Evolutionary conservation across 2,888 invertebrate species (phyloP).

Genomic region (Lycaena phlaeas): DNA sequence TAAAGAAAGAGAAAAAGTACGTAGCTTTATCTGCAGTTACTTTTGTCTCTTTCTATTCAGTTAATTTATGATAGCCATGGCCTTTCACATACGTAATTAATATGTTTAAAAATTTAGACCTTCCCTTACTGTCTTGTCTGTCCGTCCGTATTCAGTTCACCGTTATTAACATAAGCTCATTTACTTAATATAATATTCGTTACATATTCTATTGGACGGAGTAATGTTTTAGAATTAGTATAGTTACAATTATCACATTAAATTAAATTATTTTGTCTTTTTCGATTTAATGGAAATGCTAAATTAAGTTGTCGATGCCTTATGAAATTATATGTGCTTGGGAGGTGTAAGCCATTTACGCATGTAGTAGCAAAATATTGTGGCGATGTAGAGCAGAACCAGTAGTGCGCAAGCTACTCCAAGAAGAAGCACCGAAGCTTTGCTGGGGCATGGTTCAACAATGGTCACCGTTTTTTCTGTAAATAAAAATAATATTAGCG

Average conservation of each 20-base stretch:
- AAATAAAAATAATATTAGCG: conserved; percentile 30
- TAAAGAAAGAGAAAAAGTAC: not conserved
- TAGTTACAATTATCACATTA: conserved; percentile 9
- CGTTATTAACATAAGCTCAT: no score
- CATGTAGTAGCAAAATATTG: conserved; percentile 94
- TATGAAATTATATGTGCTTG: conserved; percentile 76
- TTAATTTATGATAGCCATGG: no score
- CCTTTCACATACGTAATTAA: no score
- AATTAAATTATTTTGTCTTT: not conserved
- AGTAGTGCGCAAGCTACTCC: conserved; percentile 93
- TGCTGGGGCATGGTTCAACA: conserved; percentile 92
- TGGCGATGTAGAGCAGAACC: conserved; percentile 90
- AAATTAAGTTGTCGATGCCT: not conserved
- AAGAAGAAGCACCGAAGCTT: conserved; percentile 90
- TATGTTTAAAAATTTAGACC: no score
- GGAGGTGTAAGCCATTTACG: conserved; percentile 91
- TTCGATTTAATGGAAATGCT: not conserved
- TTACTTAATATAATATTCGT: no score
- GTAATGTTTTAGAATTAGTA: not conserved
- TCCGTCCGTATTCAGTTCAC: no score
- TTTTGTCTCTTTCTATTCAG: not conserved
- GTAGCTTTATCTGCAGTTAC: no score
- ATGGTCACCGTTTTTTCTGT: conserved; percentile 92
- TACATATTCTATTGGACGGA: conserved; percentile 6
- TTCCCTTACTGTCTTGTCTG: no score